Conservation (phyloP, 1,140 invertebrate species). For the Trichonephila clavata region DNA sequence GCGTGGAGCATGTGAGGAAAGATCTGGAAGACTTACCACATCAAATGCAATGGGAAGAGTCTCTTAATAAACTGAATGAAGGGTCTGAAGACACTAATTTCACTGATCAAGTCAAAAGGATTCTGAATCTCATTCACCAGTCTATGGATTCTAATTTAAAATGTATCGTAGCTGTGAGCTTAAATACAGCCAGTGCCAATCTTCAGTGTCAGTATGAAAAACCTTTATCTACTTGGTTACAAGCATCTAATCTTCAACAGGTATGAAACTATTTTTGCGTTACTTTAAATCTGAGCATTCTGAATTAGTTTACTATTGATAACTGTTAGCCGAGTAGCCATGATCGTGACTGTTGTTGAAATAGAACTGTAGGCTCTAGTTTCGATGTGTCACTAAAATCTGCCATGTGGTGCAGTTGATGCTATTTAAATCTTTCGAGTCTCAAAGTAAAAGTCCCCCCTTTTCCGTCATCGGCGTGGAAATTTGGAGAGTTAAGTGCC, state of each 20-base stretch:
- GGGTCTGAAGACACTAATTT: neutral
- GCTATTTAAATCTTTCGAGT: too few species aligned
- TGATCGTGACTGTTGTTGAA: too few species aligned
- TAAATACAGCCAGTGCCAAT: neutral
- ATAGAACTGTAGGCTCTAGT: too few species aligned
- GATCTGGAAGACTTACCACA: constrained; percentile 39
- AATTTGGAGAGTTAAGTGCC: too few species aligned
- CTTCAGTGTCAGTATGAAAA: constrained; percentile 9
- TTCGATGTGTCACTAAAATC: too few species aligned
- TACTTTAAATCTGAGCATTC: too few species aligned
- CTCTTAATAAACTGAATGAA: neutral
- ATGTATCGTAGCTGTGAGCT: neutral
- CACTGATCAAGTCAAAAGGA: constrained; percentile 34
- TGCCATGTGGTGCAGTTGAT: too few species aligned
- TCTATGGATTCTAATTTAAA: constrained; percentile 51
- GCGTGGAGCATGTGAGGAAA: constrained; percentile 31
- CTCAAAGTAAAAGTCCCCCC: too few species aligned
- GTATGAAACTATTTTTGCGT: constrained; percentile 10
- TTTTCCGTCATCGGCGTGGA: too few species aligned
- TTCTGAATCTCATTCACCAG: constrained; percentile 55
- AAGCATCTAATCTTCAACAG: neutral
- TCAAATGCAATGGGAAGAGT: constrained; percentile 54
- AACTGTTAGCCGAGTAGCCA: too few species aligned
- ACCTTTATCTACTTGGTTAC: constrained; percentile 28
- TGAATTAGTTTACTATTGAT: too few species aligned